Conservation (phyloP, 2,888 invertebrate species). For the Tetheella fluctuosa region DNA sequence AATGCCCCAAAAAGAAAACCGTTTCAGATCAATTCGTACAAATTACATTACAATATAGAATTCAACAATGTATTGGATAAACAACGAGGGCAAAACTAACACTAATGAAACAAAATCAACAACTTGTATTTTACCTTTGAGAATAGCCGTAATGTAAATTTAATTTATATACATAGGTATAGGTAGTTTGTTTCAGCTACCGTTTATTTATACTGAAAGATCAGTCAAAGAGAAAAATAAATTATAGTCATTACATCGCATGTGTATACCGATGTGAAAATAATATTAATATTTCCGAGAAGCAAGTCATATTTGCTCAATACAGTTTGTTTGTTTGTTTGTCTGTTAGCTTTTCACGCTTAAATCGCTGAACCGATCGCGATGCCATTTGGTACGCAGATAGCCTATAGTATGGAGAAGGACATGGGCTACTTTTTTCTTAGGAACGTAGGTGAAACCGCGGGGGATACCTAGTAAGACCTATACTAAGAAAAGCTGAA, state of each 20-base stretch:
- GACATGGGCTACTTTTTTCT: no score
- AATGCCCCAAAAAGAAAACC: background rate
- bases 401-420: no score
- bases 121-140: constrained; percentile 32
- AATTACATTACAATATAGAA: background rate
- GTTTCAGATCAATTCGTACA: constrained; percentile 12
- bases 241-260: constrained; percentile 37
- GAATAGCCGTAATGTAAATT: constrained; percentile 36
- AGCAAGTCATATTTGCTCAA: constrained; percentile 12
- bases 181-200: constrained; percentile 29
- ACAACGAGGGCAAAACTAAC: constrained; percentile 14
- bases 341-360: no score
- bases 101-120: constrained; percentile 37
- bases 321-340: no score
- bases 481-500: no score
- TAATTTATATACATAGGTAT: constrained; percentile 36
- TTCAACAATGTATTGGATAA: background rate
- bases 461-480: no score
- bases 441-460: no score
- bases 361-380: no score
- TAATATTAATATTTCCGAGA: constrained; percentile 19
- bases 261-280: constrained; percentile 38
- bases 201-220: constrained; percentile 46
- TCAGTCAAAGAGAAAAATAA: constrained; percentile 36
- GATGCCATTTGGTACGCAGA: no score